Base-by-base conservation (phyloP, 2,888 invertebrate species). In the Drosophila austrosaltans region DNA sequence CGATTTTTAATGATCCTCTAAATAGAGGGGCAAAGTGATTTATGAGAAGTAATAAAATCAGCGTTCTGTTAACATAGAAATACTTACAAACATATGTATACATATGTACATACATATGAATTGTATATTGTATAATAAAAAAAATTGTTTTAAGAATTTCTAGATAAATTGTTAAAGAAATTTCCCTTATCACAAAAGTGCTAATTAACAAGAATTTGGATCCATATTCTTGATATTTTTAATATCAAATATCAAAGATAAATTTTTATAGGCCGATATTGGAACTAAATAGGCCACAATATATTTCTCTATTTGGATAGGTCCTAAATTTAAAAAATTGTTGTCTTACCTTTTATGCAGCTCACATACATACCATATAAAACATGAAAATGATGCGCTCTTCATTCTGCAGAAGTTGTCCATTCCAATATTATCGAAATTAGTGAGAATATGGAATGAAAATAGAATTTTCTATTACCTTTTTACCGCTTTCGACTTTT, bases 1-100 rank as follows among this genome's bases (percentile, higher is more conserved):
- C 56, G 62, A 67, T 70, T 76, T 76, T 72, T 72, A 72, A 72
- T 72, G 58, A 72, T 57, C 48, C 48, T 62, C 58, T 66, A 48
- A 72, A 39, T 36, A 69, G 56, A 40, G 30, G 72, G 30, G 60
- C 40, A 65, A 66, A 72, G 66, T 72, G 72, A 72, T 72, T 72
- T 72, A 72, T 72, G 53, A 40, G 39, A 57, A 36, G 25, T 28
- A 57, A 70, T 70, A 65, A 70, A 71, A 64, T 25, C 53, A 44
- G 36, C 48, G 22, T 48, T 48, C 12, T 48, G 25, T 22, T 22
- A 48, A 48, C 22, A 20, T 44, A 7, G 2, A 44, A 7, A 1
- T 8, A 44, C 4, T 20, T 48, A 48, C 22, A 8, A 22, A 48
- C 22, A 8, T 48, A 48, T 20, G 8, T 16, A 20, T 48, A 20